A percentile compares a stretch with the other conserved stretches of the same genome.
Conservation (phyloP, 2,888 invertebrate species). For the Tipula unca region DNA sequence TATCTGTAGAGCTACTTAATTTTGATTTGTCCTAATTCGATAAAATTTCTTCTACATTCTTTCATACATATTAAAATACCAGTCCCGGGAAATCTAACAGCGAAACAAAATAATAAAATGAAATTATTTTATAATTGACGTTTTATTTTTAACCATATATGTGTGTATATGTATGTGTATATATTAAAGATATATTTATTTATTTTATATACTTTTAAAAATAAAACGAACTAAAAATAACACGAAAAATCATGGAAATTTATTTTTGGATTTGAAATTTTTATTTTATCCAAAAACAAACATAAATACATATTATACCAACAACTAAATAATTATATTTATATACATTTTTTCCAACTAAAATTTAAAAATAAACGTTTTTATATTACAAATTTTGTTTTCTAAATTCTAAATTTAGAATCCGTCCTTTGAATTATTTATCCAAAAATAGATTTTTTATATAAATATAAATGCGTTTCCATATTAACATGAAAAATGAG, state of each 20-base stretch:
- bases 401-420: neutral
- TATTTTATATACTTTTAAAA: neutral
- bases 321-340: neutral
- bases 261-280: neutral
- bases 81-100: neutral
- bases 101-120: neutral
- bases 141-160: neutral
- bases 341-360: neutral
- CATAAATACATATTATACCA: neutral
- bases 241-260: neutral
- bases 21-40: neutral
- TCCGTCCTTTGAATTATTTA: neutral
- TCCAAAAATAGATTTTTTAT: neutral
- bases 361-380: neutral
- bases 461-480: neutral
- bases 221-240: neutral
- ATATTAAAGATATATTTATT: neutral
- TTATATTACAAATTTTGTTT: neutral
- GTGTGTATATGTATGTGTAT: neutral
- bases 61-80: neutral
- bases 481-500: neutral
- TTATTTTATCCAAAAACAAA: slow-evolving; percentile 8
- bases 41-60: neutral
- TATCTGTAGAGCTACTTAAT: neutral
- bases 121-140: neutral